Percentiles rank a stretch among this genome's conserved stretches.
phyloP scores from a whole-genome alignment of 2,888 invertebrate species.

The Eupithecia subfuscata region DNA sequence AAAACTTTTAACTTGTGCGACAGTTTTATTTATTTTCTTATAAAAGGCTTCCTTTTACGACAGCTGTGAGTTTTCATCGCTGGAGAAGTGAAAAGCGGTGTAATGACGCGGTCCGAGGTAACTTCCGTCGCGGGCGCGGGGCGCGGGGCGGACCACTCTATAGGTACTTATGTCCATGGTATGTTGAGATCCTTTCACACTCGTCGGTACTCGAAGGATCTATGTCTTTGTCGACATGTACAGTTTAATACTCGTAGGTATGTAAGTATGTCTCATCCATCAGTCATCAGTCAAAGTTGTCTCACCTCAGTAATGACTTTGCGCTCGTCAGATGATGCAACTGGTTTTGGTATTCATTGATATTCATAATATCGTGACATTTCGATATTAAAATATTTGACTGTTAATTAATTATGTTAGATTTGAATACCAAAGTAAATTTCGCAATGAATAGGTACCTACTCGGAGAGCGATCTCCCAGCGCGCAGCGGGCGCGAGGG shows the following conservation, averaged over 20 bases:
- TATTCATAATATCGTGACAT: not conserved
- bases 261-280: too few species aligned
- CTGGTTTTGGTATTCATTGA: not conserved
- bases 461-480: not conserved
- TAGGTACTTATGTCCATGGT: not conserved
- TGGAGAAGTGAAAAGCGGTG: not conserved
- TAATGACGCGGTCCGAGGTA: not conserved
- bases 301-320: too few species aligned
- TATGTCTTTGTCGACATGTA: not conserved
- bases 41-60: conserved; percentile 1
- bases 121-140: too few species aligned
- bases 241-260: too few species aligned
- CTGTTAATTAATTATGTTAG: not conserved
- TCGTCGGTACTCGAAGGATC: too few species aligned
- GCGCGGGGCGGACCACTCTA: too few species aligned
- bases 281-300: too few species aligned
- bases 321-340: not conserved
- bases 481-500: not conserved
- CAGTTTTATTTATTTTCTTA: not conserved
- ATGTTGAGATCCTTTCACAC: not conserved
- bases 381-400: not conserved
- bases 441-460: not conserved
- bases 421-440: not conserved
- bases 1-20: not conserved
- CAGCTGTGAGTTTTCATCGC: not conserved